Evolutionary conservation across 1,140 invertebrate species (phyloP), one percentile per base, ranked within the genome.

Genomic region (Ericerus pela): DNA sequence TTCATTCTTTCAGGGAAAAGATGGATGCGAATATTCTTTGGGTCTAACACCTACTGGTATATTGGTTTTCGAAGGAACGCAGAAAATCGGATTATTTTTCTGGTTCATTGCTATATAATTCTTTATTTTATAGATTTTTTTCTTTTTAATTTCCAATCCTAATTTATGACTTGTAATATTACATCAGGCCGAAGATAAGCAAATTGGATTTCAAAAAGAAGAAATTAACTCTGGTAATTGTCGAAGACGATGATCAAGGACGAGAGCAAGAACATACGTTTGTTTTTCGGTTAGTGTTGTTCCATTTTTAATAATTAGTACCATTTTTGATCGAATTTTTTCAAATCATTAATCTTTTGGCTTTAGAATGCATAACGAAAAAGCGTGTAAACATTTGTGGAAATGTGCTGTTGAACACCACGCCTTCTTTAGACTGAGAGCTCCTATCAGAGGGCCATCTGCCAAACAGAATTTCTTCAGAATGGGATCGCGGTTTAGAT

Each of bases 391-490:
- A 71, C 95, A 99, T 72, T 72, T 99, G 58, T 99, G 96, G 96
- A 99, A 99, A 71, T 98, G 95, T 76, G 95, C 95, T 20, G 89
- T 98, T 0, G 96, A 99, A 69, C 92, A 98, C 74, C 95, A 99
- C 71, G 88, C 93, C 0, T 99, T 99, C 76, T 99, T 98, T 77
- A 79, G 95, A 61, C 72, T 98, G 14, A 79, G 87, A 59, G 89
- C 87, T 26, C 86, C 91, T 0, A 83, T 89, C 0, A 93, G 94
- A 69, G 86, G 87, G 2, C 85, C 85, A 0, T 88, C 81, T 20
- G 84, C 85, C 0, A 75, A 89, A 27, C 92, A 96, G 67, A 96
- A 95, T 70, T 96, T 97, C 70, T 95, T 96, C 72, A 76, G 93
- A 56, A 94, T 96, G 88, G 93, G 92, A 27, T 96, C 93, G 0